phyloP scores from a whole-genome alignment of 2,888 invertebrate genomes.

The Digitonthophagus gazella region DNA sequence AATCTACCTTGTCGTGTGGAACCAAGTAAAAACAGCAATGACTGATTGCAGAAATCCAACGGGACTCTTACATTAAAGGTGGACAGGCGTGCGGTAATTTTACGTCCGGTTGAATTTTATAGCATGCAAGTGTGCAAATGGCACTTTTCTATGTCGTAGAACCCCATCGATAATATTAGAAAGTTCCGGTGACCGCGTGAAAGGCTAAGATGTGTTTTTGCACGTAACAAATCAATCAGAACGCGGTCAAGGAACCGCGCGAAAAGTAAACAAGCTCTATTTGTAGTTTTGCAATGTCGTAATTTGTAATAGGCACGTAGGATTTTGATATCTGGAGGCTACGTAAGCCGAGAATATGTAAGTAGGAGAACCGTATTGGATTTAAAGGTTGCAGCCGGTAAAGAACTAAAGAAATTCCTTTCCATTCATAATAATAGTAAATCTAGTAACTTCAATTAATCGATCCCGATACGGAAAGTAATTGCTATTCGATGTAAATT shows the following conservation, averaged over 20 bases:
- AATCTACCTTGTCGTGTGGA: not conserved
- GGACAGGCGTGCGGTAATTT: not conserved
- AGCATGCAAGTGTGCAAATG: not conserved
- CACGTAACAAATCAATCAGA: not conserved
- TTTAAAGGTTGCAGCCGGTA: no score
- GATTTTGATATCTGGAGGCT: not conserved
- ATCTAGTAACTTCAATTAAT: not conserved
- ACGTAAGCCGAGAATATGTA: no score
- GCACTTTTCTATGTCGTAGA: not conserved
- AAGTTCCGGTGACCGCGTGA: not conserved
- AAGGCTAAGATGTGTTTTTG: not conserved
- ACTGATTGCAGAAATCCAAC: not conserved
- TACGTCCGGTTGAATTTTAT: not conserved
- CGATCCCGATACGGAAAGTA: not conserved
- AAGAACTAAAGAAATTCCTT: no score
- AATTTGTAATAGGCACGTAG: no score
- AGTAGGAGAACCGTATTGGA: no score
- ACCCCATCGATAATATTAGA: not conserved
- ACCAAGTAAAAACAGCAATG: not conserved
- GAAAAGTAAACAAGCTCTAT: not conserved
- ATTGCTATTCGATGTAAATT: not conserved
- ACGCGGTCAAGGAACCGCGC: not conserved
- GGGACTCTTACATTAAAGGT: not conserved
- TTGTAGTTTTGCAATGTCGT: not conserved
- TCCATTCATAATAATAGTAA: no score